Conservation (phyloP, 1,140 invertebrate species). For the Sarcophaga bullata region DNA sequence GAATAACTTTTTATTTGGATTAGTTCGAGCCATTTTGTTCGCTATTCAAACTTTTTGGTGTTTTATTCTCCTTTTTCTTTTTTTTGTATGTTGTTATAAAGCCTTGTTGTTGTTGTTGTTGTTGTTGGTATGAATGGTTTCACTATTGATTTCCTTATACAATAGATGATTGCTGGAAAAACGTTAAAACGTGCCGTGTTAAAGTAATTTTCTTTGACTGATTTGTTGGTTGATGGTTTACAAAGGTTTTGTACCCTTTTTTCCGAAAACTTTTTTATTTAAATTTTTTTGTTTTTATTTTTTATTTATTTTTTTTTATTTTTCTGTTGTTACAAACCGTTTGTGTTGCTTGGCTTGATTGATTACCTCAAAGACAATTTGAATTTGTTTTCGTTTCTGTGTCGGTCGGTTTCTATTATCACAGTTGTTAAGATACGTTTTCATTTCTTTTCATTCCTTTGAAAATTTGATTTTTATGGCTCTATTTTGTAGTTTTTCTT, state of each 20-base stretch:
- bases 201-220: constrained; percentile 40
- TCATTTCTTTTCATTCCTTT: not conserved
- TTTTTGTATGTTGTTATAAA: not conserved
- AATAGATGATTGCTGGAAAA: constrained; percentile 33
- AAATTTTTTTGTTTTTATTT: not conserved
- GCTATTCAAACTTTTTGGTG: not conserved
- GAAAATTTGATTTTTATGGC: not conserved
- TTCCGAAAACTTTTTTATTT: not conserved
- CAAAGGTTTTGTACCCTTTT: constrained; percentile 5
- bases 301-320: not conserved
- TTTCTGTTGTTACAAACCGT: not conserved
- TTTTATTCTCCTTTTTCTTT: not conserved
- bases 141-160: constrained; percentile 26
- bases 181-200: constrained; percentile 36
- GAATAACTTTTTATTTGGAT: not conserved
- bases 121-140: not conserved
- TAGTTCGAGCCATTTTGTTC: not conserved
- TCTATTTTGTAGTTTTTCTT: not conserved
- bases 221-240: constrained; percentile 18
- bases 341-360: constrained; percentile 11
- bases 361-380: constrained; percentile 30
- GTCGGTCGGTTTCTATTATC: not conserved
- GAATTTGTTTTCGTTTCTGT: too few species aligned
- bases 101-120: not conserved
- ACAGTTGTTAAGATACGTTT: not conserved